Evolutionary conservation across 1,140 invertebrate species (phyloP).

Genomic region (Saccostrea echinata): DNA sequence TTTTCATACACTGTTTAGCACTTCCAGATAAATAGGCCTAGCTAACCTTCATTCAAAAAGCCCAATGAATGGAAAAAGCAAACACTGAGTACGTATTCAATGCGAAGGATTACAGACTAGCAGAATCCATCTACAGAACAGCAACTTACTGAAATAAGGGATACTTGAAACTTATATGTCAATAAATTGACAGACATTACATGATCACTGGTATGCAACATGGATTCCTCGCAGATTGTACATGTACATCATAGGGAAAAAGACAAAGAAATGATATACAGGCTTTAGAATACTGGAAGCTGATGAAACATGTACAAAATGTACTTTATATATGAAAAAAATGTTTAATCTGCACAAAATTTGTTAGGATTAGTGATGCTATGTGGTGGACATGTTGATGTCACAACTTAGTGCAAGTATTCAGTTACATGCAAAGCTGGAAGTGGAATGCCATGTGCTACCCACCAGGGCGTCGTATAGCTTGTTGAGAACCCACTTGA

Average conservation of each 20-base stretch:
- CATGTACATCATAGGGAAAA: background rate
- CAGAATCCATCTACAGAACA: background rate
- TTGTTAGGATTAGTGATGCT: slow-evolving; percentile 25
- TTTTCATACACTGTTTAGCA: background rate
- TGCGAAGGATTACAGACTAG: background rate
- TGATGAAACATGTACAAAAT: background rate
- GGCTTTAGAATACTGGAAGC: background rate
- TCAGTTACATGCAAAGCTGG: slow-evolving; percentile 21
- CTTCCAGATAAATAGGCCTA: background rate
- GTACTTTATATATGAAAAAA: background rate
- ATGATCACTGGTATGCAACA: background rate
- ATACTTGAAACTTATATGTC: background rate
- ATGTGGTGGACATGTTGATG: slow-evolving; percentile 18
- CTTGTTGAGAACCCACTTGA: slow-evolving; percentile 80
- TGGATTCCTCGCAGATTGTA: background rate
- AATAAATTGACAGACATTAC: background rate
- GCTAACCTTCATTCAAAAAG: background rate
- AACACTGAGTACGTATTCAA: background rate
- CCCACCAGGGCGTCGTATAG: slow-evolving; percentile 64
- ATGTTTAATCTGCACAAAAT: background rate
- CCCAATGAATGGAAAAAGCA: background rate
- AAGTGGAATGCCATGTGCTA: slow-evolving; percentile 48
- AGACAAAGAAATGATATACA: slow-evolving; percentile 9
- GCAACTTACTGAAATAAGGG: background rate
- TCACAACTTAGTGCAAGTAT: slow-evolving; percentile 25